Base-by-base conservation (phyloP, 2,113 vertebrate genomes). In the Ptyas mucosa region DNA sequence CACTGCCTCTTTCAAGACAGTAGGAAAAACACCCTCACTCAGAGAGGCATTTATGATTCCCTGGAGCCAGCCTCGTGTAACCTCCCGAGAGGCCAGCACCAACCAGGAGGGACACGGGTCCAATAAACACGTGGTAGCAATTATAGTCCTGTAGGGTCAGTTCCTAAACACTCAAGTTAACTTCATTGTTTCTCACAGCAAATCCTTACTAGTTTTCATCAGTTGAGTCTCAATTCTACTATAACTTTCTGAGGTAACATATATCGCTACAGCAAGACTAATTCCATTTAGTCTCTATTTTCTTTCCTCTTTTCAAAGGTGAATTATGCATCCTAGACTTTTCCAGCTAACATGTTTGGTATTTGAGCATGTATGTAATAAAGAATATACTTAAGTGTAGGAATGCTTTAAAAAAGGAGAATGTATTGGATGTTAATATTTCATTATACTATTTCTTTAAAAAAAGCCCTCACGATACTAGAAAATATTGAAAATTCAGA, bases 401-500 rank as follows among this genome's bases (percentile, higher is more conserved):
- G 34, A 29, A 51, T 26, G 20, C 1, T 10, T 91, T n/a, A 14
- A 53, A 54, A 75, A 51, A 57, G 52, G 14, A 21, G 6, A 53
- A 49, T 55, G 12, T 69, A 93, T 52, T 88, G 61, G 24, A 85
- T 43, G 53, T 85, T 89, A 34, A 91, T 61, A 18, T 91, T 88
- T 91, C 85, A 89, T 85, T 91, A 91, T 54, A 75, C n/a, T 75
- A 75, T 89, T 20, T 87, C 46, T 81, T 52, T 57, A 0, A 23
- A 29, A 91, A 93, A n/a, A 52, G 49, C 43, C 75, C 53, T 93
- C 87, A 58, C 64, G 52, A 52, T 90, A 21, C 24, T 85, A 91
- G 87, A 91, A 88, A 91, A 88, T 64, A 91, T 91, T 39, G 85
- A 88, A 91, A 51, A 89, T 89, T 85, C 90, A 61, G 53, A 91